Evolutionary conservation across 2,113 vertebrate species (phyloP).

Genomic region (Takifugu flavidus): DNA sequence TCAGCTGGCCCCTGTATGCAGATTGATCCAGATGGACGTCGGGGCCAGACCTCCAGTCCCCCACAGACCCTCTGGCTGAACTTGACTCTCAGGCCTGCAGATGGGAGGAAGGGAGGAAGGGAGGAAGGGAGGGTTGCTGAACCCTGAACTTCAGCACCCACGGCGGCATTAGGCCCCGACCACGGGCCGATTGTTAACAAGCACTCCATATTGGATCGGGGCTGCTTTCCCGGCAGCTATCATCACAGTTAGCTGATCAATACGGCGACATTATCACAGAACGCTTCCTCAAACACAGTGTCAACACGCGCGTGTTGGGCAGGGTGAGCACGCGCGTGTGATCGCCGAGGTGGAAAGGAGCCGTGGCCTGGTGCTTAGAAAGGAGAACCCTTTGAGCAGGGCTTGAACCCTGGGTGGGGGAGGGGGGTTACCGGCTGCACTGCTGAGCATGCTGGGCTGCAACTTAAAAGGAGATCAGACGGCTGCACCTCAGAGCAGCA

Average conservation of each 20-base stretch:
- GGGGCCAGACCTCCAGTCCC: conserved; percentile 67
- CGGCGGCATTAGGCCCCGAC: conserved; percentile 9
- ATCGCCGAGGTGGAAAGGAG: conserved; percentile 63
- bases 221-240: conserved; percentile 57
- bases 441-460: conserved; percentile 60
- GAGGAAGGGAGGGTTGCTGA: conserved; percentile 47
- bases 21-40: conserved; percentile 75
- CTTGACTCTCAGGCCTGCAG: conserved; percentile 76
- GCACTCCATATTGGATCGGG: conserved; percentile 63
- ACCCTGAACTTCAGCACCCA: conserved; percentile 52
- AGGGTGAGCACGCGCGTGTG: conserved; percentile 40
- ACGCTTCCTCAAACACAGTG: conserved; percentile 69
- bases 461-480: conserved; percentile 69
- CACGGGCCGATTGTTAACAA: conserved; percentile 42
- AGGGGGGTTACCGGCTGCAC: conserved; percentile 53
- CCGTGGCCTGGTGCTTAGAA: conserved; percentile 38
- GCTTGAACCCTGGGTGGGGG: conserved; percentile 47
- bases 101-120: conserved; percentile 57
- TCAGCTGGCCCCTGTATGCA: conserved; percentile 71
- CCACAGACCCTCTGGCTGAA: conserved; percentile 73
- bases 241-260: conserved; percentile 71
- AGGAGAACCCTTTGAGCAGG: conserved; percentile 57
- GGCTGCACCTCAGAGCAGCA: conserved; percentile 51
- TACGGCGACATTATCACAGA: conserved; percentile 69
- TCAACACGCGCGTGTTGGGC: conserved; percentile 57